These are phyloP conservation scores for Pseudolycoriella hygida DNA, from an alignment of 2,888 invertebrate species.

Conservation along the genomic window DNA sequence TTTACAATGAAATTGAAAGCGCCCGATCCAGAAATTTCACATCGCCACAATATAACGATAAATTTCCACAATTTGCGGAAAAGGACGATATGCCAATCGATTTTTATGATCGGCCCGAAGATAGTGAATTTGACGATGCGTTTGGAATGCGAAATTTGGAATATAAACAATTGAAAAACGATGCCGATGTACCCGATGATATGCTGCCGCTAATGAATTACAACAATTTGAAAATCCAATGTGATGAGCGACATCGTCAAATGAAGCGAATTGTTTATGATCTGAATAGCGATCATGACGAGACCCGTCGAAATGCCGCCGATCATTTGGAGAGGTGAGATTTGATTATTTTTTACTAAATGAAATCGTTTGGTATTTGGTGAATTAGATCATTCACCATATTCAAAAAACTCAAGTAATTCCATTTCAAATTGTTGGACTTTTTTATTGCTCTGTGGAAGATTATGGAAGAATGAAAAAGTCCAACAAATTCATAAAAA, in stretches of 20 bases:
- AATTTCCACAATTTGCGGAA: neutral
- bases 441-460: too few relatives aligned
- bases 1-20: conserved; percentile 25
- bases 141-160: conserved; percentile 10
- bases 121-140: conserved; percentile 10
- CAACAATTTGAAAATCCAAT: conserved; percentile 9
- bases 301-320: conserved; percentile 7
- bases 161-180: conserved; percentile 8
- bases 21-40: conserved; percentile 10
- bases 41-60: conserved; percentile 2
- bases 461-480: too few relatives aligned
- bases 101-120: conserved; percentile 5
- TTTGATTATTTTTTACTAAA: neutral
- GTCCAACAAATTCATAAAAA: too few relatives aligned
- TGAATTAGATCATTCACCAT: neutral
- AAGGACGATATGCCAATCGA: conserved; percentile 6
- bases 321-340: conserved; percentile 11
- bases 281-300: conserved; percentile 10
- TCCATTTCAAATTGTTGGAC: too few relatives aligned
- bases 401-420: too few relatives aligned
- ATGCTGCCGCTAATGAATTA: conserved; percentile 11
- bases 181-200: conserved; percentile 11
- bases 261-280: conserved; percentile 9
- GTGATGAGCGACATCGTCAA: conserved; percentile 10
- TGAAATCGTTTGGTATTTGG: conserved; percentile 1